These are phyloP conservation scores for Avahi laniger DNA, from an alignment of 2,797 vertebrate genomes.

Conservation along the genomic window DNA sequence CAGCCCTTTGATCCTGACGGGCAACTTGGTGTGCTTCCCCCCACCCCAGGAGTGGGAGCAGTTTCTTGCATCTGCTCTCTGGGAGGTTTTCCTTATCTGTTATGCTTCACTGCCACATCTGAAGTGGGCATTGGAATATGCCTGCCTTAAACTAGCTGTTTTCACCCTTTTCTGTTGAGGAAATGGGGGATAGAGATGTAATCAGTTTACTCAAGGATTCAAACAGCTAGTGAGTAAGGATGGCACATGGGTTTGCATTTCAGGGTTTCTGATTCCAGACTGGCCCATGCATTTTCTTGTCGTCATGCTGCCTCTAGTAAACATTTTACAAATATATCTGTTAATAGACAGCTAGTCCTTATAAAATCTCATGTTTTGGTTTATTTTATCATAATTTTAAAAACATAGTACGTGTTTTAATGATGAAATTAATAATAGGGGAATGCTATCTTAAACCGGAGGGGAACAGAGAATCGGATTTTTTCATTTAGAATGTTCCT, in stretches of 20 bases:
- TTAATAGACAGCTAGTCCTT: neutral
- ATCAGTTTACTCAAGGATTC: neutral
- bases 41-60: neutral
- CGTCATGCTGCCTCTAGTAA: neutral
- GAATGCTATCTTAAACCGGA: neutral
- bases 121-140: neutral
- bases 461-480: neutral
- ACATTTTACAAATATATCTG: neutral
- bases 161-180: neutral
- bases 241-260: neutral
- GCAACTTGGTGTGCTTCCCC: neutral
- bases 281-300: neutral
- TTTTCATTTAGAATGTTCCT: neutral
- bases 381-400: neutral
- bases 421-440: neutral
- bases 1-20: neutral
- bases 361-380: neutral
- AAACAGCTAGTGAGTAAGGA: neutral
- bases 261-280: neutral
- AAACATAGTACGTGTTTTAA: neutral
- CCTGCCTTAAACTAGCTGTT: neutral
- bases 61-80: neutral
- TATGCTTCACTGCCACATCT: neutral
- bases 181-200: neutral
- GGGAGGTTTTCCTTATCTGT: neutral